Base-by-base conservation (phyloP, 2,113 vertebrate species). In the Chascanopsetta lugubris region DNA sequence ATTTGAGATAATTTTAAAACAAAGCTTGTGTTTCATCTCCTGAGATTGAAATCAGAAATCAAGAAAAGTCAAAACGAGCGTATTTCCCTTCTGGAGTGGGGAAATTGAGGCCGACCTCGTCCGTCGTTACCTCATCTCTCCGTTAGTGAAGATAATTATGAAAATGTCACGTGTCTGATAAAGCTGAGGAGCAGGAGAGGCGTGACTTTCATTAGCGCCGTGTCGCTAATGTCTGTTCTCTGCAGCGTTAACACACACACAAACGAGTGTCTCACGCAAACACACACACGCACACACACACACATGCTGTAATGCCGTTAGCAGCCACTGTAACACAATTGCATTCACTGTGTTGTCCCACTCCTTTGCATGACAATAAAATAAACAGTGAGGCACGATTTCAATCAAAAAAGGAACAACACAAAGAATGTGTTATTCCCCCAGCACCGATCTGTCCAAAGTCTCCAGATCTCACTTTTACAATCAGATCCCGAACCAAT, bases 241-340 rank as follows among this genome's bases (percentile, higher is more conserved):
- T 34, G 59, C 63, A 12, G 61, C 27, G 22, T 17, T 42, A n/a
- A n/a, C n/a, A n/a, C n/a, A 40, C 26, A 1, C 30, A 63, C 69
- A 29, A 43, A 55, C 51, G 59, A 26, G 82, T 79, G 73, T 81
- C 76, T 74, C 81, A 72, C 73, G 72, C 42, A 22, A 60, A 75
- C 54, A 53, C 61, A 55, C 53, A 65, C 18, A 50, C 49, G 57
- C 20, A 2, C 57, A 17, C 21, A 55, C 20, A 53, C 34, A 13
- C n/a, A 38, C n/a, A 1, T 6, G 15, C 46, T 45, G 46, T 43
- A 48, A 36, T 15, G 60, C 24, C 26, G 15, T 67, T 64, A 43
- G 48, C 45, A 75, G 40, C 29, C 30, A 54, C 15, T 42, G 70
- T 22, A 59, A 61, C 45, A 22, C 46, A 65, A 78, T 66, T 68